Evolutionary conservation across 2,888 invertebrate species (phyloP), one percentile per base, ranked within the genome.

Genomic region (Cerastis rubricosa): DNA sequence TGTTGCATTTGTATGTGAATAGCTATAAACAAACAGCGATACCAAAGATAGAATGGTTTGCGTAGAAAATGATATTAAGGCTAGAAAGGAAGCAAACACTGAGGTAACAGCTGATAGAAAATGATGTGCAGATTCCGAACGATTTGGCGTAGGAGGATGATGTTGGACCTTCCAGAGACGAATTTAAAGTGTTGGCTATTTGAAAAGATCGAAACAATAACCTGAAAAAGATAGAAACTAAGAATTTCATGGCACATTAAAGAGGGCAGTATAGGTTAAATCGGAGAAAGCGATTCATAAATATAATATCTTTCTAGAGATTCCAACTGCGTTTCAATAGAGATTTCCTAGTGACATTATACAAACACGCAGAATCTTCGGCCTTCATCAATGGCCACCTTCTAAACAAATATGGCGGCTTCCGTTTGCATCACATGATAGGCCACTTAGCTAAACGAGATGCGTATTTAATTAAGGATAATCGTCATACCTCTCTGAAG

Each of bases 401-500:
- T 71, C 64, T 63, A 63, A 19, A 76, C 84, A 69, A 80, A 80
- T 74, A 84, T 51, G 80, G 80, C 54, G 45, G 61, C 69, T 49
- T 74, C 76, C 72, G 71, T 45, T 65, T 63, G n/a, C 54, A 76
- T 63, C 12, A 61, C 43, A 78, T 45, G 61, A 67, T 73, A 71
- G 40, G n/a, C 51, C 69, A 66, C 43, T 83, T 63, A 65, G 51
- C 29, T 51, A 2, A 78, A 69, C 67, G 40, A 74, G 65, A 83
- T 80, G 63, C 63, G 69, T 84, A 67, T 81, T 80, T 81, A 81
- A 84, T 77, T 84, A 81, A 77, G 67, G 72, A 74, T 73, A 74
- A 67, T 25, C 25, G 64, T 29, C 51, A 65, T 59, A 80, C 81
- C n/a, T n/a, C n/a, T n/a, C n/a, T n/a, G n/a, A n/a, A n/a, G n/a